These are phyloP conservation scores for Cremastinae sp. DNA, from an alignment of 2,888 invertebrate species.

Conservation along the genomic window DNA sequence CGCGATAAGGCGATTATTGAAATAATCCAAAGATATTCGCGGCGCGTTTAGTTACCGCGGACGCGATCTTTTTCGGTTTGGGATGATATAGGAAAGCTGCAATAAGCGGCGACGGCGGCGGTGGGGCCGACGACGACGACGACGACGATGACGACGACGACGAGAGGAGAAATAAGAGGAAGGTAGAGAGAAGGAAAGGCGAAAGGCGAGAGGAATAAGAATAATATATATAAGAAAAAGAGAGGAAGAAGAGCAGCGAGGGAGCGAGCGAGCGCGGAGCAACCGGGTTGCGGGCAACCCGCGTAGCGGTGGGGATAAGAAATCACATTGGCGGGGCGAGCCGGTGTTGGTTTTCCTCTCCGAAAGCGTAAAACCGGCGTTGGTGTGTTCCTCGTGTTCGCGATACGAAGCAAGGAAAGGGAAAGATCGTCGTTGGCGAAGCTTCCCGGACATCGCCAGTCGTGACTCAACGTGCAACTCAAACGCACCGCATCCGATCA, in stretches of 20 bases:
- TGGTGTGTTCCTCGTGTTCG: slow-evolving; percentile 63
- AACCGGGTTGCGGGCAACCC: too few relatives aligned
- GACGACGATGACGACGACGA: slow-evolving; percentile 42
- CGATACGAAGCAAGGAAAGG: slow-evolving; percentile 69
- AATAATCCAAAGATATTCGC: slow-evolving; percentile 66
- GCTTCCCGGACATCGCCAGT: slow-evolving; percentile 74
- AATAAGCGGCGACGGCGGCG: too few relatives aligned
- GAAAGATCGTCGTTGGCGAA: slow-evolving; percentile 68
- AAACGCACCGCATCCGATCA: slow-evolving; percentile 70
- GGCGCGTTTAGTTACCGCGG: slow-evolving; percentile 60
- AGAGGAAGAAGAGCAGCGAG: slow-evolving; percentile 27
- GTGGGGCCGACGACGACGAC: too few relatives aligned
- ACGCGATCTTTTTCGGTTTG: too few relatives aligned
- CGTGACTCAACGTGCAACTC: slow-evolving; percentile 78
- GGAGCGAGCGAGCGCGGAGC: slow-evolving; percentile 26
- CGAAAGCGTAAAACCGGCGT: slow-evolving; percentile 64
- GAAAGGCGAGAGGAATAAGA: neutral
- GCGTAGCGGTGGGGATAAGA: slow-evolving; percentile 59
- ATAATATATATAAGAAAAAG: slow-evolving; percentile 6
- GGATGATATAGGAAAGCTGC: too few relatives aligned
- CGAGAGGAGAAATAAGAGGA: slow-evolving; percentile 67
- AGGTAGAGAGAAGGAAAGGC: slow-evolving; percentile 4
- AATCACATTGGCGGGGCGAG: slow-evolving; percentile 66
- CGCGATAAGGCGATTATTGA: slow-evolving; percentile 55
- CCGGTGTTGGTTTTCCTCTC: slow-evolving; percentile 67